Percentiles rank a stretch among this genome's conserved stretches.
Evolutionary conservation across 2,113 vertebrate genomes (phyloP).

Genomic region (Galbula dea): DNA sequence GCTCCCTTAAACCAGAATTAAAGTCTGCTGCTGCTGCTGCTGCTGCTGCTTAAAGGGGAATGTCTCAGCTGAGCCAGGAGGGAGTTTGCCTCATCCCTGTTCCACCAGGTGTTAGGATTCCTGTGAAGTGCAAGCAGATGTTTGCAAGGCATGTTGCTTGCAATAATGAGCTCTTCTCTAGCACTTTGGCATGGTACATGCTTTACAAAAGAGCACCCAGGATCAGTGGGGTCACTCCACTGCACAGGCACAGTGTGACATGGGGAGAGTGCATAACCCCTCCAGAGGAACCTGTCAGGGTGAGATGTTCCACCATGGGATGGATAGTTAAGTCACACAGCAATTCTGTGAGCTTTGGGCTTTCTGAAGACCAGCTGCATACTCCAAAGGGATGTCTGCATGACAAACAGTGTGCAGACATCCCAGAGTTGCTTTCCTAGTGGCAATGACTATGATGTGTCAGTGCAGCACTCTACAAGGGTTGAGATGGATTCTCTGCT

Average conservation of each 20-base stretch:
- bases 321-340: neutral
- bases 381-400: neutral
- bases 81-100: neutral
- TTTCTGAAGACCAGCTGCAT: neutral
- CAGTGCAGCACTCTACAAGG: neutral
- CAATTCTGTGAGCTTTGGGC: neutral
- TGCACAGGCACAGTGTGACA: fast-evolving
- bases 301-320: neutral
- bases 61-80: neutral
- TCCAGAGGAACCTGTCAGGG: neutral
- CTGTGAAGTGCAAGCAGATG: neutral
- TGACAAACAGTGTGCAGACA: neutral
- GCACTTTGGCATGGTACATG: neutral
- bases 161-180: neutral
- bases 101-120: neutral
- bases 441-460: fast-evolving
- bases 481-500: neutral
- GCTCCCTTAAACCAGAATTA: neutral
- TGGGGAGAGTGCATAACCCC: no score
- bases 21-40: neutral
- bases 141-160: neutral
- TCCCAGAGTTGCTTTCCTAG: neutral
- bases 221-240: neutral
- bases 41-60: neutral
- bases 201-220: neutral